Evolutionary conservation across 2,888 invertebrate genomes (phyloP).

Genomic region (Caenorhabditis wallacei): DNA sequence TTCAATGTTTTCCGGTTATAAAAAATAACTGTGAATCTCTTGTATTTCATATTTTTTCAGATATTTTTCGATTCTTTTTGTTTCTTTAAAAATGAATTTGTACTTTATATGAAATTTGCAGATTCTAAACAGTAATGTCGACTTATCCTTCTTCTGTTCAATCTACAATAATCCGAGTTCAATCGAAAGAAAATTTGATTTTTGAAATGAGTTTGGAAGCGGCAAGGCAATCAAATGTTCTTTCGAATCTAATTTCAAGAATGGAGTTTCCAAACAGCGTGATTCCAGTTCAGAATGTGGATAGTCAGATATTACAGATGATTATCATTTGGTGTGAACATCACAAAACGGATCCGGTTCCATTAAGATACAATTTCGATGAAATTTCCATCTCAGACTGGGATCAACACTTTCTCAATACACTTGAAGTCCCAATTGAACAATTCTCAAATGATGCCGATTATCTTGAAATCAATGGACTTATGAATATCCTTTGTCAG

Average conservation of each 20-base stretch:
- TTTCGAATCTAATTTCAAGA: neutral
- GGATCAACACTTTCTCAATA: neutral
- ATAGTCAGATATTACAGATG: neutral
- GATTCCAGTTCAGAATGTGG: neutral
- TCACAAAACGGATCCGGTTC: neutral
- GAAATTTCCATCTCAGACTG: neutral
- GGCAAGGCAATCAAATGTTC: neutral
- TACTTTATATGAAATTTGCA: no score
- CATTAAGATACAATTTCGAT: neutral
- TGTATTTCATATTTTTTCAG: no score
- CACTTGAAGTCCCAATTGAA: neutral
- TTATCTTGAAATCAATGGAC: neutral
- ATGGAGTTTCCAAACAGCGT: neutral
- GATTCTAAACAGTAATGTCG: no score
- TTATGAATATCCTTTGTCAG: neutral
- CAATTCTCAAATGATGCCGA: neutral
- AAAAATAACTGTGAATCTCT: no score
- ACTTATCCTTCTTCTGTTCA: no score
- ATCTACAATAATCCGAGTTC: neutral
- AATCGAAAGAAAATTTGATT: neutral
- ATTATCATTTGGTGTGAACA: neutral
- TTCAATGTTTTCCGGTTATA: no score
- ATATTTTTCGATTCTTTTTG: no score
- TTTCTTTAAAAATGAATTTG: no score
- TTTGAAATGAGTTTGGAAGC: neutral